Evolutionary conservation across 2,113 vertebrate genomes (phyloP), one percentile per base, ranked within the genome.

Genomic region (Hippocampus zosterae): DNA sequence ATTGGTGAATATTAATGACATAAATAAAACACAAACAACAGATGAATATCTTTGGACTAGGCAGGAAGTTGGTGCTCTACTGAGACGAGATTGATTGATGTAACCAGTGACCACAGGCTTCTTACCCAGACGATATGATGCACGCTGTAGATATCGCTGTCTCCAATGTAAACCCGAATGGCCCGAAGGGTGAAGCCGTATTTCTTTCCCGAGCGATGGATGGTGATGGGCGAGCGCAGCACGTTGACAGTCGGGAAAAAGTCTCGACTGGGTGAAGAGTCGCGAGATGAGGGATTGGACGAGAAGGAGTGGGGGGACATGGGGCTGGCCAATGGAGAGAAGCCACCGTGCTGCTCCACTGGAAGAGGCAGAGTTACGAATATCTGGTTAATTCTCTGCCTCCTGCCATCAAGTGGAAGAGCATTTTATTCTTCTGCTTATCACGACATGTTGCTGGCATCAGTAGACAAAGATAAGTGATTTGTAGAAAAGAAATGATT

Each of bases 41-140:
- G 12, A 33, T 33, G 29, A 5, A 27, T 59, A 29, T 25, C 11
- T 27, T 55, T 55, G 52, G 52, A 8, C 4, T 21, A n/a, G 50
- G 50, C 50, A 52, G 50, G 50, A 9, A 52, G 50, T 52, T 9
- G 7, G 50, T 21, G 48, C 7, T 21, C 18, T 2, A 52, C 48
- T 21, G 48, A 52, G 50, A 50, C 46, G 19, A 18, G 6, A 7
- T 19, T 19, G 46, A 48, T 48, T 25, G 12, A 57, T 57, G 23
- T 12, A 27, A 59, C 13, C 25, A 59, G 25, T 25, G 56, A 59
- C 3, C 5, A 15, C 29, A 57, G 11, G 44, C 56, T 46, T 55
- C 72, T 92, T 78, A 97, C 95, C 96, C 95, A 96, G 72, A 97
- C 94, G 15, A 97, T 95, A 72, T 97, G 96, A 71, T 97, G 95